Percentiles rank a stretch among this genome's conserved stretches.
These are phyloP conservation scores for Cyrtorhinus lividipennis DNA, from an alignment of 1,140 invertebrate genomes.

Conservation along the genomic window DNA sequence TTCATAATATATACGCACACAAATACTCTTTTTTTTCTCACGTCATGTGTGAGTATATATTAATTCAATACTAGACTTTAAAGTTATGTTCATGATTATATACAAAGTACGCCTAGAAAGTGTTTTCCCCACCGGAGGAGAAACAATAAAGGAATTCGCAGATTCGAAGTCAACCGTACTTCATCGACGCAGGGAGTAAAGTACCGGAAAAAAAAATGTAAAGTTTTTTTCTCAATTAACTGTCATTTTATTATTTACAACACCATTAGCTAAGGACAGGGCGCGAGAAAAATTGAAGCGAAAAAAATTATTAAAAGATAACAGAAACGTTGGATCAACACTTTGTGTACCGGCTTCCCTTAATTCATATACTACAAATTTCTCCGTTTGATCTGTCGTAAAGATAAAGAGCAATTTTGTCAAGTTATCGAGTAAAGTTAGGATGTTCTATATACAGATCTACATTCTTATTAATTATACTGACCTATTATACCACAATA, in stretches of 20 bases:
- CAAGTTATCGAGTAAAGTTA: neutral
- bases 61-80: neutral
- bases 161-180: neutral
- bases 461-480: slow-evolving; percentile 1
- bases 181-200: no score
- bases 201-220: no score
- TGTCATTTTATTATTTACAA: neutral
- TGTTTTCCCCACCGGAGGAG: neutral
- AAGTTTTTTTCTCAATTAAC: no score
- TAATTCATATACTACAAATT: slow-evolving; percentile 1
- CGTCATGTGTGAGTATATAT: neutral
- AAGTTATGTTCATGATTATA: slow-evolving; percentile 7
- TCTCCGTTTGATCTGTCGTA: no score
- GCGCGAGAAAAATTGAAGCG: no score
- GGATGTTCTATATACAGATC: neutral
- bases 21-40: neutral
- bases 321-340: slow-evolving; percentile 1
- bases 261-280: no score
- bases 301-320: neutral
- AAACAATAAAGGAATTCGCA: neutral
- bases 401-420: no score
- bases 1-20: neutral
- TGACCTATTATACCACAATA: neutral
- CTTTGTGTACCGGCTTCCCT: slow-evolving; percentile 1
- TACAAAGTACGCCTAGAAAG: neutral